Percentiles rank a stretch among this genome's conserved stretches.
Evolutionary conservation across 2,888 invertebrate species (phyloP).

Genomic region (Halocaridina rubra): DNA sequence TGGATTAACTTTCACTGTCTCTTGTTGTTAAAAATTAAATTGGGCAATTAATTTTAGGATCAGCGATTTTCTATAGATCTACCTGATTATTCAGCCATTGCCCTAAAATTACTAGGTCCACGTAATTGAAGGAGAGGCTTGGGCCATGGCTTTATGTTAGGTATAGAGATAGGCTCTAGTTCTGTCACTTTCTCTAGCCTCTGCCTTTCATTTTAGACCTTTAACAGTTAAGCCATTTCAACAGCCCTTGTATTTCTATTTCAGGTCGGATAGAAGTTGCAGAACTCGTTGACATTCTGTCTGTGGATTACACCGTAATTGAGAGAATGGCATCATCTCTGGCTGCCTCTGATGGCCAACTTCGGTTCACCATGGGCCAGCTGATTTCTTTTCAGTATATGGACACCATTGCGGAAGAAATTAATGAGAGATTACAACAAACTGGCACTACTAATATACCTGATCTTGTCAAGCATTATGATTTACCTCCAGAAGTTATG

Average conservation of each 20-base stretch:
- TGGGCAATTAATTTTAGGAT: no score
- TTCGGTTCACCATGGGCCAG: conserved; percentile 82
- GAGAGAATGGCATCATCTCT: conserved; percentile 79
- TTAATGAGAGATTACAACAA: conserved; percentile 90
- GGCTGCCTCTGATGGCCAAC: conserved; percentile 74
- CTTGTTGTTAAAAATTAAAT: no score
- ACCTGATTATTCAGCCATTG: not conserved
- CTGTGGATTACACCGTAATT: conserved; percentile 87
- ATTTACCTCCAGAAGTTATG: conserved; percentile 91
- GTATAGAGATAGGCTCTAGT: not conserved
- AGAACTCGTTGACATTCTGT: conserved; percentile 87
- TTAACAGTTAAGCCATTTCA: no score
- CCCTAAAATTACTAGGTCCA: no score
- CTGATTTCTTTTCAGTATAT: conserved; percentile 75
- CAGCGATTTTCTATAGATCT: no score
- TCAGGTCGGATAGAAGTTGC: conserved; percentile 87
- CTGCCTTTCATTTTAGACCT: not conserved
- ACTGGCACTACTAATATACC: conserved; percentile 86
- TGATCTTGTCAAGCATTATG: conserved; percentile 88
- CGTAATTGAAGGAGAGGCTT: no score
- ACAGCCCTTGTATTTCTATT: not conserved
- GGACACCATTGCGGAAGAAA: conserved; percentile 85
- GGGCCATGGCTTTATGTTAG: not conserved
- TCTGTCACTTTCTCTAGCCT: not conserved
- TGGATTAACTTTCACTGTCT: no score